Base-by-base conservation (phyloP, 2,113 vertebrate genomes). In the Brachypteracias leptosomus region DNA sequence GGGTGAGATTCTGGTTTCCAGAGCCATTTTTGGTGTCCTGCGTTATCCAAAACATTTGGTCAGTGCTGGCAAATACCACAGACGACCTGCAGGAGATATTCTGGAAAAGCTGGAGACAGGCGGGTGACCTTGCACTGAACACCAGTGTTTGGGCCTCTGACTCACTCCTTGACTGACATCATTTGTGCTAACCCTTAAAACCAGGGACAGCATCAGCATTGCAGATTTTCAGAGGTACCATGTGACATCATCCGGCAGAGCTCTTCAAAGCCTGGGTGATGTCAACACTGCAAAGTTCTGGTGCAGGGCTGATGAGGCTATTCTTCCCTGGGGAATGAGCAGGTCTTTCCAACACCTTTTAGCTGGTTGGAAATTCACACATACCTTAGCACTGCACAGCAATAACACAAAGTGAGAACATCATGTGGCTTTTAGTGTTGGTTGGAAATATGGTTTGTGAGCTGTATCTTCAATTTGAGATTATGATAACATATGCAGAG, bases 181-280 rank as follows among this genome's bases (percentile, higher is more conserved):
- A 84, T 92, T n/a, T 75, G 33, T 49, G 13, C 73, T 44, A 93
- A 70, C 61, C 57, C 57, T 75, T 71, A 84, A 90, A 94, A 75
- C 49, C 28, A 51, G 47, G 65, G 54, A 78, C 54, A 88, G 66
- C 79, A 78, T 62, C 76, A 73, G 88, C 85, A 84, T 49, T 92
- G 85, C 90, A 94, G 92, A 38, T 74, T 86, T 88, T 80, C 79
- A 92, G 88, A 83, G 72, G 59, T 49, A 89, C 81, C 54, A 42
- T 49, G 79, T 84, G 91, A 83, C 80, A 88, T 94, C 85, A 90
- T 46, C 65, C 26, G 4, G 44, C 65, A 86, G 85, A 90, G 44
- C 70, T 86, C 79, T 85, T 94, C 84, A 90, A 77, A 85, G 57
- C 28, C 49, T 16, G 24, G 52, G 18, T 88, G 93, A 75, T 87